A percentile compares a stretch with the other conserved stretches of the same genome.
These are phyloP conservation scores for Sebastolobus altivelis DNA, from an alignment of 2,797 vertebrate genomes.

Conservation along the genomic window DNA sequence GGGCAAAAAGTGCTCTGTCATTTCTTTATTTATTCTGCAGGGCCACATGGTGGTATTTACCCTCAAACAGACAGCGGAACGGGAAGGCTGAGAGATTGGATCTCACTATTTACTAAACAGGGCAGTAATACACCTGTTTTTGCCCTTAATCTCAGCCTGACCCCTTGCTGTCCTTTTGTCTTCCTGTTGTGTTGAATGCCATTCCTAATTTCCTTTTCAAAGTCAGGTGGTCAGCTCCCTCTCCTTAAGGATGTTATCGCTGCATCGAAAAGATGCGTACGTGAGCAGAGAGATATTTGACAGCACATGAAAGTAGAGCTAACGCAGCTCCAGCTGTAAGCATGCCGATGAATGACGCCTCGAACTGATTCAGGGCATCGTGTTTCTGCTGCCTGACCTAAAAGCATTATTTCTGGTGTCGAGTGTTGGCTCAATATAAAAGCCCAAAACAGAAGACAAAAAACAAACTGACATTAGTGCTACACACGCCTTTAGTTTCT, in stretches of 20 bases:
- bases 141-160: constrained; percentile 63
- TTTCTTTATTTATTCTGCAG: constrained; percentile 67
- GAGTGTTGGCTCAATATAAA: not conserved
- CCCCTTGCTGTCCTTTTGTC: constrained; percentile 44
- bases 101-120: constrained; percentile 76
- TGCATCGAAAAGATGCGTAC: not conserved
- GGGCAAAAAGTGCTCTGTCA: constrained; percentile 38
- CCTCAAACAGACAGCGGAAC: constrained; percentile 71
- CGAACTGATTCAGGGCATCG: constrained; percentile 25
- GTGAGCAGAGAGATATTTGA: constrained; percentile 5
- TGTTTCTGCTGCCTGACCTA: constrained; percentile 38
- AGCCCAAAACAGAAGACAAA: constrained; percentile 2
- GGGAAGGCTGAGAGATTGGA: constrained; percentile 58
- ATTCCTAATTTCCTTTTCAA: constrained; percentile 19
- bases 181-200: constrained; percentile 49
- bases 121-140: constrained; percentile 71
- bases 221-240: constrained; percentile 12
- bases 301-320: not conserved
- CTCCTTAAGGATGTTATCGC: constrained; percentile 35
- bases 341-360: constrained; percentile 14
- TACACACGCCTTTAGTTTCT: constrained; percentile 18
- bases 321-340: constrained; percentile 20
- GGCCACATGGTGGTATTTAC: constrained; percentile 77
- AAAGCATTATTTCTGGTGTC: constrained; percentile 25
- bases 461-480: not conserved